A percentile compares a stretch with the other conserved stretches of the same genome.
Evolutionary conservation across 1,140 invertebrate genomes (phyloP).

Genomic region (Nilaparvata lugens): DNA sequence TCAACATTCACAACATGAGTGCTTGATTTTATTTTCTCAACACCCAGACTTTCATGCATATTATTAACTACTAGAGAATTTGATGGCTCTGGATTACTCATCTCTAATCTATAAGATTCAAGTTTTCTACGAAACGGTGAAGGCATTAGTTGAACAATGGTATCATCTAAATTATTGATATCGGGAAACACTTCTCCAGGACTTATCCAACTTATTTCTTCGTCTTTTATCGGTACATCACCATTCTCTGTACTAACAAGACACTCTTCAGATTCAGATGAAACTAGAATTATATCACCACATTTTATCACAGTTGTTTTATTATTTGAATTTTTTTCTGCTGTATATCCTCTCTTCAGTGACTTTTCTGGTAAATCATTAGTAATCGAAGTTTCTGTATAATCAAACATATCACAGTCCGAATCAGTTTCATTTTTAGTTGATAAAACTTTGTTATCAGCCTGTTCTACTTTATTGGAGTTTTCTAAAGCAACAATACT

Average conservation of each 20-base stretch:
- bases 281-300: background rate
- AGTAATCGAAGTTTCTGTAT: background rate
- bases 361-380: background rate
- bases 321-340: background rate
- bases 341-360: too few species aligned
- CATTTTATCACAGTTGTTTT: background rate
- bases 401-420: background rate
- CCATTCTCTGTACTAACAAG: background rate
- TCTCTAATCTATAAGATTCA: background rate
- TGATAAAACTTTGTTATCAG: too few species aligned
- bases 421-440: too few species aligned
- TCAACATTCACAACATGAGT: background rate
- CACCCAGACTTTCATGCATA: background rate
- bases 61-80: background rate
- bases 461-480: too few species aligned
- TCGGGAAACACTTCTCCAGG: conserved; percentile 24
- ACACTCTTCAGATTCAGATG: conserved; percentile 2
- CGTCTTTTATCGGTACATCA: background rate
- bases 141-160: background rate
- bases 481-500: too few species aligned
- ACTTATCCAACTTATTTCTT: conserved; percentile 14
- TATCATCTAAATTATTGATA: conserved; percentile 19
- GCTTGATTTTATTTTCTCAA: background rate
- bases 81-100: background rate
- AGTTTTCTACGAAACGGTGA: conserved; percentile 11